These are phyloP conservation scores for Cataglyphis hispanica DNA, from an alignment of 1,140 invertebrate genomes.

Conservation along the genomic window DNA sequence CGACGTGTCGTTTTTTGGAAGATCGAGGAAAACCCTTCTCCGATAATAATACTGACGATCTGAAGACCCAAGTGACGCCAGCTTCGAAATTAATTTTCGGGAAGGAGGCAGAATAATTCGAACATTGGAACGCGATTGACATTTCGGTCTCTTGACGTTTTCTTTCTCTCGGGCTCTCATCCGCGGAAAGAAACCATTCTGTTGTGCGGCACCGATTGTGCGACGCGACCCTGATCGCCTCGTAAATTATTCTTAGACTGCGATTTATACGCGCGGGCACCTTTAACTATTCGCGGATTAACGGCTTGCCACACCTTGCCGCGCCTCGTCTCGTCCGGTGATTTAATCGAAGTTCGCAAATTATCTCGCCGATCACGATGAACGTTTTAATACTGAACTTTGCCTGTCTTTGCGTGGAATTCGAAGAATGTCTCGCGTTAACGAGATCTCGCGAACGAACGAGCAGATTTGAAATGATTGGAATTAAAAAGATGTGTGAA, in stretches of 20 bases:
- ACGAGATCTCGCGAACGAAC: slow-evolving; percentile 10
- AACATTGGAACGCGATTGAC: not conserved
- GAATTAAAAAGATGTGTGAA: slow-evolving; percentile 1
- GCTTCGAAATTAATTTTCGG: not conserved
- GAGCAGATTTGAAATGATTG: not conserved
- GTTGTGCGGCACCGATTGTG: no score
- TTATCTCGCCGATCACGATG: slow-evolving; percentile 26
- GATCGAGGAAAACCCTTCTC: not conserved
- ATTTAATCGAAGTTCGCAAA: slow-evolving; percentile 54
- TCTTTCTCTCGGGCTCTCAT: not conserved
- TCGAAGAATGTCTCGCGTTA: slow-evolving; percentile 38
- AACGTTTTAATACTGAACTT: slow-evolving; percentile 53
- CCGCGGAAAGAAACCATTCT: not conserved
- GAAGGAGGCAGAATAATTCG: no score
- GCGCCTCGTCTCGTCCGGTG: not conserved
- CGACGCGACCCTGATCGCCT: not conserved
- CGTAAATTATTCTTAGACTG: slow-evolving; percentile 35
- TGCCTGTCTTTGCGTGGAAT: slow-evolving; percentile 23
- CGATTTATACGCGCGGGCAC: not conserved
- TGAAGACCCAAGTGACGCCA: not conserved
- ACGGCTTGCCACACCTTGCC: not conserved
- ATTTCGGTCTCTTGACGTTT: not conserved
- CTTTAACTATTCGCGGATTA: slow-evolving; percentile 25
- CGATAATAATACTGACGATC: not conserved
- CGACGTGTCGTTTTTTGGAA: not conserved